Conservation (phyloP, 2,797 vertebrate species). For the Leontocebus nigricollis region DNA sequence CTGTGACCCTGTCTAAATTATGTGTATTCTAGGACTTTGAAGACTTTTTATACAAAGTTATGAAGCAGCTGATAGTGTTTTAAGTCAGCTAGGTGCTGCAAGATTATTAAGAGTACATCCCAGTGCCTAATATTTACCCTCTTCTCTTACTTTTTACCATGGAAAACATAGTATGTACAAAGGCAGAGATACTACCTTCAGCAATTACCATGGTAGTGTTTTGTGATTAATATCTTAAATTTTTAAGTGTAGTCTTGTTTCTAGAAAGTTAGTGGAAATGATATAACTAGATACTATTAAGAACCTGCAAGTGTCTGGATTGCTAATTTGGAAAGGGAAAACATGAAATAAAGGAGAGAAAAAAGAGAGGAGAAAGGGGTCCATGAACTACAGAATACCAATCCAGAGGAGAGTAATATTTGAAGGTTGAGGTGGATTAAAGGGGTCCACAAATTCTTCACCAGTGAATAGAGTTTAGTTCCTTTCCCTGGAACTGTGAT, state of each 20-base stretch:
- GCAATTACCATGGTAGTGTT: neutral
- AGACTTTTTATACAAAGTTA: neutral
- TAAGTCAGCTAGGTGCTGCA: neutral
- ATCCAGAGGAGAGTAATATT: neutral
- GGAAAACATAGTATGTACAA: neutral
- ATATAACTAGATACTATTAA: neutral
- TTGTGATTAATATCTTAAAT: neutral
- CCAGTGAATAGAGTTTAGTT: neutral
- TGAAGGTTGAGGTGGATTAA: neutral
- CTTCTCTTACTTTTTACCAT: neutral
- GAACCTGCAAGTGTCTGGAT: neutral
- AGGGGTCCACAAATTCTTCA: neutral
- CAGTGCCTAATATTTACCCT: neutral
- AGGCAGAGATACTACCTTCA: neutral
- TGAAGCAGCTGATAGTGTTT: neutral
- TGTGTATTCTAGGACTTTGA: neutral
- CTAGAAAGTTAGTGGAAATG: neutral
- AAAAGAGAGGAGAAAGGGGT: neutral
- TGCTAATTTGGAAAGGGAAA: neutral
- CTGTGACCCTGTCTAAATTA: neutral
- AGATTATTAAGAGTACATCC: neutral
- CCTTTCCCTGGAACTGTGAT: neutral
- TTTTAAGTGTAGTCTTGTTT: neutral
- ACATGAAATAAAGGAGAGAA: neutral
- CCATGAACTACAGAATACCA: neutral